Evolutionary conservation across 1,140 invertebrate species (phyloP), one percentile per base, ranked within the genome.

Genomic region (Diabrotica virgifera): DNA sequence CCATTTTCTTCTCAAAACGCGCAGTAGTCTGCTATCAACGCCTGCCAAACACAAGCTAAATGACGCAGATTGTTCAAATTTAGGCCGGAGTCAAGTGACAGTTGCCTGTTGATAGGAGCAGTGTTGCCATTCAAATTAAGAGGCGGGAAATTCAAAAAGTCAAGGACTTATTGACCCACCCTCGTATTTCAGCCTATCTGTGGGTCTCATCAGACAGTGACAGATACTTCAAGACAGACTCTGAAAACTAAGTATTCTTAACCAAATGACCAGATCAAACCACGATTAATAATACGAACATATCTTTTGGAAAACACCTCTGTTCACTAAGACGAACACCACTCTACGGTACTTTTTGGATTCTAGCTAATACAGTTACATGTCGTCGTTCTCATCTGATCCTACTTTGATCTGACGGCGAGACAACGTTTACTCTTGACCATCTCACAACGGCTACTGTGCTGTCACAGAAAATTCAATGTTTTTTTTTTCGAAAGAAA

Each of bases 401-500:
- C 5, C 40, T n/a, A 46, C n/a, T 46, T 46, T 8, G 52, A 14
- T 14, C 10, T 10, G 63, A 60, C 14, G 72, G 72, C 24, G 64
- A 58, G 59, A 73, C 59, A 58, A 65, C 53, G 64, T 72, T 76
- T 59, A 61, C 52, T 53, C 65, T 69, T 56, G 64, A 55, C 74
- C 74, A 74, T 52, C 70, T 68, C 52, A 74, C 40, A 52, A 71
- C 71, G 63, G 62, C 64, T 24, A 76, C 56, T 52, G 69, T 71
- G 66, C 72, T 72, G 65, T 59, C 70, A 68, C 66, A 71, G 64
- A 66, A 68, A 68, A 36, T 68, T 40, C n/a, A 46, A 46, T 6
- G n/a, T n/a, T 46, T 46, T 46, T 46, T 46, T 24, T 24, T 24
- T 24, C 24, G 24, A 24, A 24, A 24, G 4, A 24, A 24, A 24